Conservation (phyloP, 2,797 vertebrate species). For the Diplodus puntazzo region DNA sequence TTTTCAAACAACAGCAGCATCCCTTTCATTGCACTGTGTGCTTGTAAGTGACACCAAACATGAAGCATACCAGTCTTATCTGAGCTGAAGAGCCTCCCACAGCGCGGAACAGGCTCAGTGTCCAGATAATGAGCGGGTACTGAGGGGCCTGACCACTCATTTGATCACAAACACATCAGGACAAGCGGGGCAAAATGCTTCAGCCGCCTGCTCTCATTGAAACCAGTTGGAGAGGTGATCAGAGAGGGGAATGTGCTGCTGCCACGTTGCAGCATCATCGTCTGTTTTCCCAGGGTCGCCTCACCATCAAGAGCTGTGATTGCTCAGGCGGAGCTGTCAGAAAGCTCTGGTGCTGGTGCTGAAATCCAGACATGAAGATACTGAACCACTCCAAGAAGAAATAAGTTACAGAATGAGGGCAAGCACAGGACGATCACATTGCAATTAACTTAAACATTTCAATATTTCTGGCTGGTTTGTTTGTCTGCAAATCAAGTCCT, state of each 20-base stretch:
- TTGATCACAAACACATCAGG: conserved; percentile 74
- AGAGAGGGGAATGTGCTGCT: conserved; percentile 54
- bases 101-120: conserved; percentile 45
- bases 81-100: conserved; percentile 64
- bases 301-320: conserved; percentile 27
- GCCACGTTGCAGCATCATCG: conserved; percentile 15
- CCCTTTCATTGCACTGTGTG: conserved; percentile 23
- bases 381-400: conserved; percentile 20
- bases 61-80: conserved; percentile 72
- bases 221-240: conserved; percentile 68
- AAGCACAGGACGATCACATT: conserved; percentile 4
- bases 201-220: conserved; percentile 56
- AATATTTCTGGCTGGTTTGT: conserved; percentile 10
- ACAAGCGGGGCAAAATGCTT: conserved; percentile 44
- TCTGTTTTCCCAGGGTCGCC: conserved; percentile 62
- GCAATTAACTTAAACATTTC: conserved; percentile 18
- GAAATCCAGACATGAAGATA: conserved; percentile 58
- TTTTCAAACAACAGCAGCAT: conserved; percentile 28
- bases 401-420: conserved; percentile 26
- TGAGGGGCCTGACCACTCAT: conserved; percentile 52
- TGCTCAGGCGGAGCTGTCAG: conserved; percentile 61
- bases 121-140: conserved; percentile 70
- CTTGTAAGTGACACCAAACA: conserved; percentile 63
- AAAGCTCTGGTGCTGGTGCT: conserved; percentile 42
- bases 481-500: conserved; percentile 19